Percentiles rank a stretch among this genome's conserved stretches.
These are phyloP conservation scores for Mycteria americana DNA, from an alignment of 2,797 vertebrate genomes.

Conservation along the genomic window DNA sequence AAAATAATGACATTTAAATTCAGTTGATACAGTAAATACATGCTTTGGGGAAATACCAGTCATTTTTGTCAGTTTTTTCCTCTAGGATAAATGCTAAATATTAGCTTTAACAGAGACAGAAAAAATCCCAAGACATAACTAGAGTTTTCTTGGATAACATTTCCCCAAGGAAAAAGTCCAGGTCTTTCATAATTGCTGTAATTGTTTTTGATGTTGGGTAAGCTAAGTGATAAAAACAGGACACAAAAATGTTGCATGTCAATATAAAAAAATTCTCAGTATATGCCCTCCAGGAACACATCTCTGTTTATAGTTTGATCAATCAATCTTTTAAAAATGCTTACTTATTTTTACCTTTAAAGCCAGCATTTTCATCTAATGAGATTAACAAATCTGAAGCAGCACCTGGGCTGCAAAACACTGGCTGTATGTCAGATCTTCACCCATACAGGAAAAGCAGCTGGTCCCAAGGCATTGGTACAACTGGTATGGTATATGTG, in stretches of 20 bases:
- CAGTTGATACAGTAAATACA: background rate
- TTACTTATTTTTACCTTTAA: slow-evolving; percentile 6
- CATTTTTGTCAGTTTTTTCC: slow-evolving; percentile 11
- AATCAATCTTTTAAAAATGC: background rate
- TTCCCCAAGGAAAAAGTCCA: slow-evolving; percentile 43
- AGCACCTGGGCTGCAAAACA: background rate
- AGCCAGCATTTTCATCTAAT: background rate
- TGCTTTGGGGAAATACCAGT: slow-evolving; percentile 4
- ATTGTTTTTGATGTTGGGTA: slow-evolving; percentile 61
- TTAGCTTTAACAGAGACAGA: slow-evolving; percentile 3
- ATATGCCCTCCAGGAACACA: background rate
- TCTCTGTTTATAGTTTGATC: slow-evolving; percentile 27
- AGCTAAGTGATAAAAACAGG: slow-evolving; percentile 47
- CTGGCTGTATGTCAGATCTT: background rate
- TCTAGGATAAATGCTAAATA: slow-evolving; percentile 39
- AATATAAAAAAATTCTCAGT: background rate
- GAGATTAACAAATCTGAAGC: background rate
- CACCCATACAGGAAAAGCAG: background rate
- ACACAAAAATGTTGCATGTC: slow-evolving; percentile 15
- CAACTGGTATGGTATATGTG: background rate
- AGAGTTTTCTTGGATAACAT: background rate
- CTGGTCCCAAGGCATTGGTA: background rate
- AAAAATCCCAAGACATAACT: background rate
- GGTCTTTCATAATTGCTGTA: slow-evolving; percentile 60
- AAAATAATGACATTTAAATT: background rate